Evolutionary conservation across 2,113 vertebrate genomes (phyloP), one percentile per base, ranked within the genome.

Genomic region (Hepsetus odoe): DNA sequence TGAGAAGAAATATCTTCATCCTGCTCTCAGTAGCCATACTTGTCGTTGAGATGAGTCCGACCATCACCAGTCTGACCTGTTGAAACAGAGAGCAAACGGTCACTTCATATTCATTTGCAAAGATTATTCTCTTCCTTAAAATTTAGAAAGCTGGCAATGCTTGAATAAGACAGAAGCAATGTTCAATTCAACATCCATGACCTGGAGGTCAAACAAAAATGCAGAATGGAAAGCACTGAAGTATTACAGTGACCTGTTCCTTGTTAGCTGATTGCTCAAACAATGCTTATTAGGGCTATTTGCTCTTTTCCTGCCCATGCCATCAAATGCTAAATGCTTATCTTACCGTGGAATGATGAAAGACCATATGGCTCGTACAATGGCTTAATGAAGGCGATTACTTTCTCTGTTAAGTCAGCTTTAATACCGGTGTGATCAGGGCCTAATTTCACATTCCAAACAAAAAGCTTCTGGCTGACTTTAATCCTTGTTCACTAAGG

Each of bases 21-120:
- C 22, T n/a, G n/a, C 38, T 33, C 66, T 96, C 82, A 99, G 88
- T 98, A 99, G 85, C 97, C 97, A 0, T 95, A 99, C 86, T 98
- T 98, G 65, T 97, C 97, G 82, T 99, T 99, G 18, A 99, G 95
- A 88, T 97, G 95, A 26, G 97, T 98, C 82, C 95, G 95, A 46
- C 97, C 97, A 74, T 99, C 97, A 81, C 97, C 97, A 0, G 90
- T 95, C 88, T 98, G 97, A 90, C 90, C 97, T 99, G 82, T n/a
- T 32, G 6, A 76, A 22, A 74, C n/a, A 44, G 51, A 82, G 10
- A n/a, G 74, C 16, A 64, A 44, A 40, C 18, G 16, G 32, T 55
- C 51, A 55, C 4, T 62, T 65, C 35, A 71, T 18, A 30, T 2
- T n/a, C 24, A 33, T 5, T 30, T 61, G 32, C 0, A 61, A 30